Percentiles rank a stretch among this genome's conserved stretches.
phyloP scores from a whole-genome alignment of 2,113 vertebrate species.

The Microcebus griseorufus region DNA sequence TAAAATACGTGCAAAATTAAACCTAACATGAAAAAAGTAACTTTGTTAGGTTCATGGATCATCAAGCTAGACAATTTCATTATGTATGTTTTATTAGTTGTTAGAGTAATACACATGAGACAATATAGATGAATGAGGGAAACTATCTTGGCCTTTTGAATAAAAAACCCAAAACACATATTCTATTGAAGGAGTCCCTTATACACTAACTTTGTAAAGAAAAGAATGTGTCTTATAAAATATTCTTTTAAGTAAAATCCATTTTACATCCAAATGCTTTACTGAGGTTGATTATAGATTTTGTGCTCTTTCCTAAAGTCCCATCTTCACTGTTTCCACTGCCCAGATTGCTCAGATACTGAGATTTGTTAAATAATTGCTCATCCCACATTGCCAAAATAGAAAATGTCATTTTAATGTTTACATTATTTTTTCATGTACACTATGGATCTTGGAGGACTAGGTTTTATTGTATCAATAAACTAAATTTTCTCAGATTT shows the following conservation, averaged over 20 bases:
- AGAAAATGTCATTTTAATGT: neutral
- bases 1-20: neutral
- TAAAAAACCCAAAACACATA: neutral
- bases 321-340: neutral
- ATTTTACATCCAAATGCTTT: neutral
- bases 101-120: neutral
- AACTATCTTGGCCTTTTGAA: neutral
- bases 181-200: neutral
- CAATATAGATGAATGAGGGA: neutral
- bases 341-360: neutral
- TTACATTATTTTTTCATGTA: neutral
- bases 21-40: neutral
- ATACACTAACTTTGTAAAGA: neutral
- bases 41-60: neutral
- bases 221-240: neutral
- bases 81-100: neutral
- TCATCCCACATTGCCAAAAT: neutral
- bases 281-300: neutral
- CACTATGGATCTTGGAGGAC: neutral
- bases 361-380: neutral
- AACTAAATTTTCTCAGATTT: neutral
- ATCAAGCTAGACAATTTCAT: neutral
- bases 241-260: neutral
- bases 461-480: slow-evolving; percentile 24
- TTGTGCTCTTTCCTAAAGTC: neutral